These are phyloP conservation scores for Mesocricetus auratus DNA, from an alignment of 2,113 vertebrate species.

Conservation along the genomic window DNA sequence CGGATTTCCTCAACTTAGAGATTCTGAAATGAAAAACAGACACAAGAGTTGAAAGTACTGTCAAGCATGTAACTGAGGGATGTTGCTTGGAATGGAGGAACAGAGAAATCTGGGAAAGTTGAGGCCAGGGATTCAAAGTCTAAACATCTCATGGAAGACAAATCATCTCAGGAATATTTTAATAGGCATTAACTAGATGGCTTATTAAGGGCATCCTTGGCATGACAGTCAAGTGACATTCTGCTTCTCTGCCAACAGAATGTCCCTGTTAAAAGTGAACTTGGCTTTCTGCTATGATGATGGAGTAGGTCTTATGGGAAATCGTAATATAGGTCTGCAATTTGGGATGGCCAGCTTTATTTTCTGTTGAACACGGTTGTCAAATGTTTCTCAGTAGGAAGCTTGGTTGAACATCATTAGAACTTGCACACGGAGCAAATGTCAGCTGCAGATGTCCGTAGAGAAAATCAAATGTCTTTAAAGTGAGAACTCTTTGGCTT, in stretches of 20 bases:
- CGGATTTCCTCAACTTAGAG: background rate
- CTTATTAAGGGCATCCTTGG: background rate
- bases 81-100: background rate
- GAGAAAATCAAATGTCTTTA: background rate
- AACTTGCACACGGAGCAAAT: background rate
- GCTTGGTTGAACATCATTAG: background rate
- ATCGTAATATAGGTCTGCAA: background rate
- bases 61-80: background rate
- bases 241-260: background rate
- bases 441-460: background rate
- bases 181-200: background rate
- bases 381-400: background rate
- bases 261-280: background rate
- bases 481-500: background rate
- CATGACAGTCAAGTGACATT: background rate
- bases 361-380: background rate
- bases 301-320: background rate
- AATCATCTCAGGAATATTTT: background rate
- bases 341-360: background rate
- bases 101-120: background rate
- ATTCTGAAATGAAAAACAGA: background rate
- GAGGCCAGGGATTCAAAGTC: background rate
- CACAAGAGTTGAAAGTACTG: background rate
- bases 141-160: background rate
- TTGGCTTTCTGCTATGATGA: background rate